phyloP scores from a whole-genome alignment of 1,140 invertebrate genomes.

The Meloidogyne floridensis region DNA sequence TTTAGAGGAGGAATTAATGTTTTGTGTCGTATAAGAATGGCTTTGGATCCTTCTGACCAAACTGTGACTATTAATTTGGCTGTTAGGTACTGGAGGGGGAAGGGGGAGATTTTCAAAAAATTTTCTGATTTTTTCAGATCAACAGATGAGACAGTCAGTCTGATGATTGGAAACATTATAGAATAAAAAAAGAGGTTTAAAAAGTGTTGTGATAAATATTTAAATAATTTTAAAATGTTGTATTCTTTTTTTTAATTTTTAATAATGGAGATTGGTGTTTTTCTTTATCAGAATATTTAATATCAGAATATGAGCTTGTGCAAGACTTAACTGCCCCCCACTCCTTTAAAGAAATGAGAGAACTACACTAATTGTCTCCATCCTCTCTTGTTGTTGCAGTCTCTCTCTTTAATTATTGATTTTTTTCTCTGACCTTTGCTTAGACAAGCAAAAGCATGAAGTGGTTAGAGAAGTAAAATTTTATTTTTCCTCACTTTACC shows the following conservation, averaged over 20 bases:
- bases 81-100: slow-evolving; percentile 35
- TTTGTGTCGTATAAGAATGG: slow-evolving; percentile 81
- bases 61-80: slow-evolving; percentile 77
- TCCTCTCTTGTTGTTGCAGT: too few relatives aligned
- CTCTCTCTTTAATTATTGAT: too few relatives aligned
- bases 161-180: slow-evolving; percentile 42
- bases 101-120: neutral
- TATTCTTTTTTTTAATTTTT: neutral
- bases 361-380: too few relatives aligned
- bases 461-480: too few relatives aligned
- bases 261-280: neutral
- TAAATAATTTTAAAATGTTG: neutral
- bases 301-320: too few relatives aligned
- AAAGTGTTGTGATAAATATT: neutral
- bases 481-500: too few relatives aligned
- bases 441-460: too few relatives aligned
- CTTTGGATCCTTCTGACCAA: slow-evolving; percentile 70
- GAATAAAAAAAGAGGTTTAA: neutral
- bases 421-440: too few relatives aligned
- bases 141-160: slow-evolving; percentile 33
- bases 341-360: too few relatives aligned
- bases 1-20: slow-evolving; percentile 87
- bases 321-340: too few relatives aligned
- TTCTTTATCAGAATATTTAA: neutral
- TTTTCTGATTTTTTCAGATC: slow-evolving; percentile 10